Evolutionary conservation across 2,113 vertebrate genomes (phyloP), one percentile per base, ranked within the genome.

Genomic region (Alouatta palliata): DNA sequence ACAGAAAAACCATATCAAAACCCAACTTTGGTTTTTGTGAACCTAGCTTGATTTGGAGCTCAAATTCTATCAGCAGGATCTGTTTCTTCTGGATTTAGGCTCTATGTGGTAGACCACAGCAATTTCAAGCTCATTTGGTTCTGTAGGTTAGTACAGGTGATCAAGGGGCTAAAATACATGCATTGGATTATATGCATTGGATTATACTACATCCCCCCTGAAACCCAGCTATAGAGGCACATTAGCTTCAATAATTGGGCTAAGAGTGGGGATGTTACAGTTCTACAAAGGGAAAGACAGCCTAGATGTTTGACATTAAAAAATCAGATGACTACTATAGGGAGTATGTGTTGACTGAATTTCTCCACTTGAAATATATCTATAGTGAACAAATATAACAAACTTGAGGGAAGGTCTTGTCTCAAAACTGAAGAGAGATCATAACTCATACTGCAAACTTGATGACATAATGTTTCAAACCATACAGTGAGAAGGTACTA

Each of bases 11-110:
- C 4, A 19, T 45, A 76, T 86, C 14, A 82, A 83, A 89, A 92
- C 35, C 47, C 25, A 76, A 17, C n/a, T 80, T 68, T 75, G 35
- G 11, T 45, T 85, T 96, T 94, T 90, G 27, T 94, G 73, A 21
- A 52, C n/a, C 40, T 80, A 71, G 16, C 61, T 97, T 87, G 56
- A 68, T 82, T 93, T 68, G 23, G 61, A 94, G 21, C 58, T 86
- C 30, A 94, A 84, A 68, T 64, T 61, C 21, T 71, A 75, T 66
- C 21, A 66, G 8, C 13, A 82, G 49, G 19, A 81, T 87, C 40
- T 64, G 40, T 93, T 90, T 85, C 16, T 95, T 89, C 90, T 94
- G 25, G 70, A 32, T 37, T 54, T 25, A 90, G 80, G 61, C 77
- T 64, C 25, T n/a, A n/a, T 56, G 35, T 37, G 32, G 43, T 91